These are phyloP conservation scores for Picus viridis DNA, from an alignment of 2,797 vertebrate species.

Conservation along the genomic window DNA sequence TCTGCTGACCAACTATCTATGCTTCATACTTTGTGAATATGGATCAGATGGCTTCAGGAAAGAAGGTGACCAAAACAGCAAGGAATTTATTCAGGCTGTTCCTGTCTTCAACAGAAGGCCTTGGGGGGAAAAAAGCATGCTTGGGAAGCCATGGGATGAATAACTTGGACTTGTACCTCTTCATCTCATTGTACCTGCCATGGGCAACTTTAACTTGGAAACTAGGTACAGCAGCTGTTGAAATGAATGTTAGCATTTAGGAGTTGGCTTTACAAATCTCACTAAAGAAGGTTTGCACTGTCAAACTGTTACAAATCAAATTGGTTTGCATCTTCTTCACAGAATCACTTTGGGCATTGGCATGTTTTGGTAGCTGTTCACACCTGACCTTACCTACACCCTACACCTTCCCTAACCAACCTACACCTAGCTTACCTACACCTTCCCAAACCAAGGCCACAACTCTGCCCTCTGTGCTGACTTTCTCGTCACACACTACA, in stretches of 20 bases:
- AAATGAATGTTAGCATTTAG: neutral
- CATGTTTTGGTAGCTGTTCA: neutral
- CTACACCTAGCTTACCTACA: neutral
- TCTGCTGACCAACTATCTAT: neutral
- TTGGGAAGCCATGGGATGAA: neutral
- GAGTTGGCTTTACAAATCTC: neutral
- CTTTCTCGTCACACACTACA: rapidly evolving
- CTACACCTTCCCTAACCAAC: too few relatives aligned
- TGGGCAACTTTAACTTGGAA: neutral
- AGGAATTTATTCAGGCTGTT: neutral
- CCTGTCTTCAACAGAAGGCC: neutral
- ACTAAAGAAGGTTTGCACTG: neutral
- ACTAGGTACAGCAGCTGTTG: neutral
- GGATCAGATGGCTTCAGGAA: neutral
- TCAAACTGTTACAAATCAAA: neutral
- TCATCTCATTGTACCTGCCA: neutral
- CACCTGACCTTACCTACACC: neutral
- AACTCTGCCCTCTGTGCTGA: neutral
- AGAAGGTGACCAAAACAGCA: neutral
- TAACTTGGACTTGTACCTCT: neutral
- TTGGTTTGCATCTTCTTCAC: neutral
- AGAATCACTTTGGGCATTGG: neutral
- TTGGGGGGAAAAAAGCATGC: neutral
- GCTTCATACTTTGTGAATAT: neutral
- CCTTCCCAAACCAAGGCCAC: neutral